A percentile compares a stretch with the other conserved stretches of the same genome.
phyloP scores from a whole-genome alignment of 2,888 invertebrate genomes.

The Heteromurus nitidus region DNA sequence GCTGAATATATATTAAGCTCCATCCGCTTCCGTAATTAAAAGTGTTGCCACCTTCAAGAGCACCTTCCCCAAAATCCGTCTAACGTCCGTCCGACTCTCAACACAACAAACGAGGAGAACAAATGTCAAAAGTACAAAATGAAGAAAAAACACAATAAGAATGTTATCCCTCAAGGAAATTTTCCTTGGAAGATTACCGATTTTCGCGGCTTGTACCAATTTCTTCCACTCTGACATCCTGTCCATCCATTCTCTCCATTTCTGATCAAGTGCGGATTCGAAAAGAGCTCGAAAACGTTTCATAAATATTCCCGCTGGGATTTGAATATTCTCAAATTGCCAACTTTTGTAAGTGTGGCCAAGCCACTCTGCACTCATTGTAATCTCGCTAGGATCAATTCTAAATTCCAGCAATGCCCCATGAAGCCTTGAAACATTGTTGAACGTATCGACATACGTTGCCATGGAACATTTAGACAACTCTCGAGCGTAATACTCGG shows the following conservation, averaged over 20 bases:
- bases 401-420: not conserved
- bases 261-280: not conserved
- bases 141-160: too few species aligned
- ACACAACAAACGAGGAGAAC: too few species aligned
- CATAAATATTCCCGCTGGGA: not conserved
- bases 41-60: too few species aligned
- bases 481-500: not conserved
- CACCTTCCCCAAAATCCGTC: too few species aligned
- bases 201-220: not conserved
- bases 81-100: too few species aligned
- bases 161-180: too few species aligned
- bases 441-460: not conserved
- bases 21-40: too few species aligned
- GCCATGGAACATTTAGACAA: not conserved
- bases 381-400: too few species aligned
- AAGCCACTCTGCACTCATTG: not conserved
- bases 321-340: not conserved
- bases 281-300: not conserved
- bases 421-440: not conserved
- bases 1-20: too few species aligned
- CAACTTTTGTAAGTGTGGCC: not conserved
- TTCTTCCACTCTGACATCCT: not conserved
- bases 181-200: too few species aligned
- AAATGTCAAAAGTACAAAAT: too few species aligned
- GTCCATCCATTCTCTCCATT: not conserved